Evolutionary conservation across 2,888 invertebrate species (phyloP), one percentile per base, ranked within the genome.

Genomic region (Andrena bicolor): DNA sequence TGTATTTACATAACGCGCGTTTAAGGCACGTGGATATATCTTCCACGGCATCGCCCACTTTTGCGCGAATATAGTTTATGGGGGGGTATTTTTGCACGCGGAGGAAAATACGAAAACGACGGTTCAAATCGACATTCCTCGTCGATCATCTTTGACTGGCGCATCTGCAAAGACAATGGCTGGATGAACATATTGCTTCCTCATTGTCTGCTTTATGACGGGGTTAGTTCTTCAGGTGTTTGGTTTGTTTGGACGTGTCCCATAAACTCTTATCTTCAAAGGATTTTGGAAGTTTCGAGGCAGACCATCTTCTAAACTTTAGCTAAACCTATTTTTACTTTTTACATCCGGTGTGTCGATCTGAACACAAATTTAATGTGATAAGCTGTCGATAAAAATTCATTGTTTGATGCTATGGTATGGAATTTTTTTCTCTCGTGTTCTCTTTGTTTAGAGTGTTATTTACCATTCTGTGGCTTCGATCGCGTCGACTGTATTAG

Each of bases 1-100:
- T 69, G 63, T 84, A 85, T 81, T 81, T 85, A 79, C 76, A 76
- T 78, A 81, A 81, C 76, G 78, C 65, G 76, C 76, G 58, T 83
- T 74, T 63, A 32, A 66, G 71, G 60, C 71, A 61, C 73, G 78
- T 51, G 84, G 78, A 71, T 81, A 74, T 76, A 76, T 79, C 76
- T 64, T 61, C 53, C 2, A 51, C 32, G 63, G 74, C 23, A 56
- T 83, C 81, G 75, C 53, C 75, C 80, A 82, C 80, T 79, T 84
- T 81, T 73, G 78, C 72, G 76, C 51, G 63, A 69, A 76, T 66
- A 79, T 77, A 61, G 60, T 74, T 83, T 71, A 75, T 53, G 77
- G 56, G 56, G 56, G 5, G 8, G 26, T 28, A 53, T 48, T 74
- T 76, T 75, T 66, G 32, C 49, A 20, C 10, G 7, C 16, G 0